A percentile compares a stretch with the other conserved stretches of the same genome.
These are phyloP conservation scores for Cydia pomonella DNA, from an alignment of 1,140 invertebrate genomes.

Conservation along the genomic window DNA sequence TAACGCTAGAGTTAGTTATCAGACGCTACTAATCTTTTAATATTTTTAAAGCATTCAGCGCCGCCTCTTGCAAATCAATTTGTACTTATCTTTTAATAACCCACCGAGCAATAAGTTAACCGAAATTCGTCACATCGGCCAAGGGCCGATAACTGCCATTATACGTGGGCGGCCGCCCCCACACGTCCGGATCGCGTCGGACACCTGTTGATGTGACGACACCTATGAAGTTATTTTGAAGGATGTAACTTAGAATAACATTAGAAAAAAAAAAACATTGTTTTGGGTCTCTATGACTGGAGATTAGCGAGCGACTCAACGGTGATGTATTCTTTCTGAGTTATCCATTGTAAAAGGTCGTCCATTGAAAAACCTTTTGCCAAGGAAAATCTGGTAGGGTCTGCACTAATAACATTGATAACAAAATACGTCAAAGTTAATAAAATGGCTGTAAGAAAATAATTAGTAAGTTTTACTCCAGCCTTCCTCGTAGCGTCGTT, in stretches of 20 bases:
- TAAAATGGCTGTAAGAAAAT: neutral
- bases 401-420: too few relatives aligned
- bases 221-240: slow-evolving; percentile 15
- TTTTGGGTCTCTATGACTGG: neutral
- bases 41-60: neutral
- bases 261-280: neutral
- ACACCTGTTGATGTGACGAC: slow-evolving; percentile 27
- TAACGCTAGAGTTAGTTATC: too few relatives aligned
- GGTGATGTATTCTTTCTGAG: too few relatives aligned
- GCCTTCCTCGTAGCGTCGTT: neutral
- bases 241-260: slow-evolving; percentile 15
- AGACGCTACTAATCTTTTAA: too few relatives aligned
- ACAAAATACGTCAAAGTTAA: too few relatives aligned
- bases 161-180: neutral
- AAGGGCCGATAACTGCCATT: slow-evolving; percentile 16
- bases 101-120: slow-evolving; percentile 6
- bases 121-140: slow-evolving; percentile 19
- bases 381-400: too few relatives aligned
- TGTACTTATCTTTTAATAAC: slow-evolving; percentile 17
- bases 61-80: neutral
- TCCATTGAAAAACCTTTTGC: too few relatives aligned
- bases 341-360: too few relatives aligned
- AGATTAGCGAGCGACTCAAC: too few relatives aligned
- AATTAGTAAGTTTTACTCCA: neutral
- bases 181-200: slow-evolving; percentile 8